phyloP scores from a whole-genome alignment of 2,113 vertebrate species.

The Chlorocebus sabaeus region DNA sequence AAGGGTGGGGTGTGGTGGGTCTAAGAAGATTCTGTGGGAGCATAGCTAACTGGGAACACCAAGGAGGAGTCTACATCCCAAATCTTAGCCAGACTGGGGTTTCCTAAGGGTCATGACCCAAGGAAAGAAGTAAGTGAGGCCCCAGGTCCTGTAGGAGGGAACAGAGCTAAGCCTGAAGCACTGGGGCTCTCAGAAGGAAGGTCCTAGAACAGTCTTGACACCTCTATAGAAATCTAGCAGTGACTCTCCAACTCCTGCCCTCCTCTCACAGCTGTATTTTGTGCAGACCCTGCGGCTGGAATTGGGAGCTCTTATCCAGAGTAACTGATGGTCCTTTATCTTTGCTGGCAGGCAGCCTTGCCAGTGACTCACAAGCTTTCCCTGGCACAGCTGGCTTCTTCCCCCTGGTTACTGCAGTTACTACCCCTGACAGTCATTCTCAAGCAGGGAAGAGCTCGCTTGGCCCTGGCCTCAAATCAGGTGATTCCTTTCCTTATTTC shows the following conservation, averaged over 20 bases:
- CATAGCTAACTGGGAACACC: background rate
- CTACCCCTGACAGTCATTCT: background rate
- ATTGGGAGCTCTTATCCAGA: background rate
- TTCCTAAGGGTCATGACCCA: background rate
- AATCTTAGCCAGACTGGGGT: background rate
- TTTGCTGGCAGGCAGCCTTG: background rate
- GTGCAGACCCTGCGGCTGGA: background rate
- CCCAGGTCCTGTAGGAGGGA: background rate
- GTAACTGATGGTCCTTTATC: background rate
- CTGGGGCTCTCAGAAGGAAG: background rate
- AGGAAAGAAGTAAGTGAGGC: background rate
- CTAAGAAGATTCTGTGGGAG: background rate
- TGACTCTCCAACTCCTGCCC: background rate
- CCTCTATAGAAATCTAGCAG: background rate
- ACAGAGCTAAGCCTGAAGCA: background rate
- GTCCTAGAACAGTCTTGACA: background rate
- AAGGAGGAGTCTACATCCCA: background rate
- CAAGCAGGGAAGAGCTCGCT: background rate
- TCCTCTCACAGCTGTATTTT: background rate
- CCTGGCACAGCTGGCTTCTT: background rate
- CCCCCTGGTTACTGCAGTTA: background rate
- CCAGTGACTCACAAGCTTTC: conserved; percentile 7
- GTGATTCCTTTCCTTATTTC: background rate
- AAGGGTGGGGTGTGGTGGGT: background rate
- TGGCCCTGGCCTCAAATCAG: background rate